Evolutionary conservation across 2,113 vertebrate genomes (phyloP).

Genomic region (Probosciger aterrimus): DNA sequence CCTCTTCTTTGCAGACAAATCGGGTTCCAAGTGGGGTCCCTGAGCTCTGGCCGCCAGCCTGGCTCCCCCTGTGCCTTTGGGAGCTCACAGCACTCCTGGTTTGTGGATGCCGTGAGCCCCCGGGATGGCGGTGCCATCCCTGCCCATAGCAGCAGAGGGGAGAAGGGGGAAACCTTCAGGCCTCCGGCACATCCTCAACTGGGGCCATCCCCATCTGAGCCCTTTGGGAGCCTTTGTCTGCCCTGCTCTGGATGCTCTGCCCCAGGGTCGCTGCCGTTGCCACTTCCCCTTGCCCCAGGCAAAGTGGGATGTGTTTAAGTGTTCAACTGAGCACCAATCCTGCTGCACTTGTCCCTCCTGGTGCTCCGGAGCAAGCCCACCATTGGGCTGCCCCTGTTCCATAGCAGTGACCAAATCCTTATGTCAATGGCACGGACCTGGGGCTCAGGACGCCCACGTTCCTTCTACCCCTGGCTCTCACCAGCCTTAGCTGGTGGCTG

Average conservation of each 20-base stretch:
- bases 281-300: background rate
- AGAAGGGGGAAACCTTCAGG: background rate
- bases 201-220: background rate
- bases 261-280: background rate
- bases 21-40: background rate
- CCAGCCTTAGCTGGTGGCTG: background rate
- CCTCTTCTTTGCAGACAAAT: background rate
- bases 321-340: background rate
- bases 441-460: background rate
- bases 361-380: background rate
- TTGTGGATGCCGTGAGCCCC: background rate
- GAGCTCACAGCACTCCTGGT: background rate
- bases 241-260: background rate
- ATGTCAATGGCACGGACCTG: background rate
- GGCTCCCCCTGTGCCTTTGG: background rate
- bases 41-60: background rate
- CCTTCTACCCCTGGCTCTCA: background rate
- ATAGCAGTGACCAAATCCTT: background rate
- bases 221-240: background rate
- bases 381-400: background rate
- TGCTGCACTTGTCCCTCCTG: background rate
- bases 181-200: background rate
- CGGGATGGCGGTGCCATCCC: background rate
- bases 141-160: background rate
- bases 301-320: background rate